Base-by-base conservation (phyloP, 2,888 invertebrate species). In the Eupithecia dodoneata region DNA sequence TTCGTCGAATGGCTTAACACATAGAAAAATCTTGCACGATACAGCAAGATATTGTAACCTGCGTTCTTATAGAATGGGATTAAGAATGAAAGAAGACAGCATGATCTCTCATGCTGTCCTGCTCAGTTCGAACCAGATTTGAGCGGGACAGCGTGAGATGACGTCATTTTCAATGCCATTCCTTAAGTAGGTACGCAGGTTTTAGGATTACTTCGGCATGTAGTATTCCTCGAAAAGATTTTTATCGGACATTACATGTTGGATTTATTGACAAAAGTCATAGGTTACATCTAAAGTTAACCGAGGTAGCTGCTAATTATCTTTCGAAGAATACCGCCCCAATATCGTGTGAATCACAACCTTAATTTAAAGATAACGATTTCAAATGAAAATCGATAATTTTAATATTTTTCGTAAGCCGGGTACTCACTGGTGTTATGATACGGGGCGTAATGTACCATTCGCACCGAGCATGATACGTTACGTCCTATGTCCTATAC, bases 1-100 rank as follows among this genome's bases (percentile, higher is more conserved):
- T 94, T 95, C 81, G 85, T 95, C 75, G 93, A 94, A 84, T 95
- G 95, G 95, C 84, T 95, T 55, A 95, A 95, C 85, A 87, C 91
- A 4, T 93, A 85, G 78, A 63, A 18, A 66, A 66, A n/a, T 67
- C 18, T 10, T 4, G 12, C 63, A 30, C 10, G 2, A 2, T n/a
- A 30, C 18, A 63, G 30, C 30, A 30, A 63, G 4, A 30, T 63
- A 63, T 30, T 30, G 7, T 44, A 18, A 15, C 52, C 52, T 52
- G n/a, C n/a, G n/a, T 55, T 5, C 52, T n/a, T 6, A n/a, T n/a
- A 55, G n/a, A n/a, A n/a, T 55, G 55, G n/a, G 15, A 55, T n/a
- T 55, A n/a, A 1, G 52, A 52, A 15, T 52, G 52, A 52, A 30
- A 30, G 30, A 30, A 30, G 30, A 30, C 30, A 30, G 30, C 52